A percentile compares a stretch with the other conserved stretches of the same genome.
phyloP scores from a whole-genome alignment of 53 echinoderm and acorn worm species.

The Patiria pectinifera region DNA sequence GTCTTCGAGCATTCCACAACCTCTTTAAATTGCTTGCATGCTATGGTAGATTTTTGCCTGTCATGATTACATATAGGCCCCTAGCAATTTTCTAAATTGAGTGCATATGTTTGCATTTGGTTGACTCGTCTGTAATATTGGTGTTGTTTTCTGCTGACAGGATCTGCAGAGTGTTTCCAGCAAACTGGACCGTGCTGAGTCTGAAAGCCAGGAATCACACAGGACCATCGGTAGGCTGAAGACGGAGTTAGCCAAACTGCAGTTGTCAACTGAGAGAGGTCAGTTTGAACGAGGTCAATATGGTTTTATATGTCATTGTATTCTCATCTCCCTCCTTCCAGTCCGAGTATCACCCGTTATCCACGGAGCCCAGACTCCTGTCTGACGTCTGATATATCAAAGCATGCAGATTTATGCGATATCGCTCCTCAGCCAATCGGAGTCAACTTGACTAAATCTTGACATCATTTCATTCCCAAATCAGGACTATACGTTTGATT shows the following conservation, averaged over 20 bases:
- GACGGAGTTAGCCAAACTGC: slow-evolving; percentile 72
- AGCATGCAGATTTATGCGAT: too few species aligned
- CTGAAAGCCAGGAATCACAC: slow-evolving; percentile 33
- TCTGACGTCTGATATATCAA: too few species aligned
- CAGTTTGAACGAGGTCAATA: background rate
- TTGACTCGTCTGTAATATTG: background rate
- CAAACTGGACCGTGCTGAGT: slow-evolving; percentile 15
- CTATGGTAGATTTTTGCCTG: too few species aligned
- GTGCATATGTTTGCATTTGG: background rate
- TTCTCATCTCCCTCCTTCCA: background rate
- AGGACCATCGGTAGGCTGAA: slow-evolving; percentile 68
- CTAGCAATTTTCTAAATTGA: background rate
- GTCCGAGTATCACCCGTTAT: too few species aligned
- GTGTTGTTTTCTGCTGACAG: background rate
- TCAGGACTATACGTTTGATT: too few species aligned
- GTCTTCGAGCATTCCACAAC: too few species aligned
- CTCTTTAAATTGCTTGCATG: too few species aligned
- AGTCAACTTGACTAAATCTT: too few species aligned
- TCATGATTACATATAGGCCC: too few species aligned
- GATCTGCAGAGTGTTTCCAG: slow-evolving; percentile 3
- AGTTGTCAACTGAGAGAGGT: slow-evolving; percentile 84
- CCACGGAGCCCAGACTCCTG: too few species aligned
- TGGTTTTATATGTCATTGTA: background rate
- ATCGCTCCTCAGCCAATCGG: too few species aligned
- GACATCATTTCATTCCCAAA: too few species aligned